Evolutionary conservation across 2,888 invertebrate species (phyloP), one percentile per base, ranked within the genome.

Genomic region (Baronia brevicornis): DNA sequence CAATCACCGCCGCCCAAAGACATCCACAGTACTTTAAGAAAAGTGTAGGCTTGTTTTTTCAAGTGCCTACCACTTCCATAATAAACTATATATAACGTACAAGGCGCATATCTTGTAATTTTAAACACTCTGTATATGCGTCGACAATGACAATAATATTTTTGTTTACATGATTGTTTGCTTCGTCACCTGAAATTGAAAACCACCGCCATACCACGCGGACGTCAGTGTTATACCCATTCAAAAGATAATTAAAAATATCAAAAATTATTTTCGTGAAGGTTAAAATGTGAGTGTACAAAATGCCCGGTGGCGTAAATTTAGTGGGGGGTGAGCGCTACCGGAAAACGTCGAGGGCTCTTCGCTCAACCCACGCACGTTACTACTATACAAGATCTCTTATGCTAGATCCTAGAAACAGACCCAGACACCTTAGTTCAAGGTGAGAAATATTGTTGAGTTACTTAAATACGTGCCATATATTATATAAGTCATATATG

Each of bases 101-200:
- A n/a, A n/a, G n/a, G n/a, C n/a, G n/a, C n/a, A n/a, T n/a, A n/a
- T 7, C n/a, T 3, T 26, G 21, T 27, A 31, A 27, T 38, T 41
- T 38, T 45, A 44, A 56, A 49, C 68, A 72, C 56, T 65, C 67
- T 60, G 46, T 45, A 53, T 41, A 41, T 41, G 46, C 53, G 45
- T 17, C 46, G 41, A 46, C 40, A 46, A 51, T 59, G 52, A 59
- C 54, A 66, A 67, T 64, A 77, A 72, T 67, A 69, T 66, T 65
- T 73, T 75, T 79, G 80, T 79, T 78, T 73, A 71, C 70, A 54
- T 54, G 58, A 61, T 67, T 73, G 69, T 68, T 66, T 60, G 66
- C 64, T 69, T 69, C 53, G 71, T 67, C 71, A 71, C 57, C 51
- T 59, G 66, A 65, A 69, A 57, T 60, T 51, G 53, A 53, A 50